A percentile compares a stretch with the other conserved stretches of the same genome.
Evolutionary conservation across 92 coral and sea anemone species (phyloP).

Genomic region (Epizoanthus stellaris): DNA sequence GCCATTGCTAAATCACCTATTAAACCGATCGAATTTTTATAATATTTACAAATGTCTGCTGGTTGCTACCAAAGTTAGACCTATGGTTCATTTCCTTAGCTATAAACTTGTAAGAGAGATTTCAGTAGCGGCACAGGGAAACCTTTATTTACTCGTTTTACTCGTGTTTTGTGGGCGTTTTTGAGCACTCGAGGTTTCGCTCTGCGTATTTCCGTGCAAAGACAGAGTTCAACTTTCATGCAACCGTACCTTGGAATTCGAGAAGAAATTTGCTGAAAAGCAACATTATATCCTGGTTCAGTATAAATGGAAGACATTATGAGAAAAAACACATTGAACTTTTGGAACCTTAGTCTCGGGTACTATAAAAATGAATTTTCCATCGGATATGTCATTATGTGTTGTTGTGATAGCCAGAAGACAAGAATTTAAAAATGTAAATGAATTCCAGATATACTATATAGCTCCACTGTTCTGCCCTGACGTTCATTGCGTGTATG

Average conservation of each 20-base stretch:
- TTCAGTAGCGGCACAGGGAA: not conserved
- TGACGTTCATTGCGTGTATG: not conserved
- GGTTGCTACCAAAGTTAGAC: not conserved
- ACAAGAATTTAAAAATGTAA: no score
- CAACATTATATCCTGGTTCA: not conserved
- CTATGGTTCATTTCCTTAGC: slow-evolving; percentile 14
- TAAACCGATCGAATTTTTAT: slow-evolving; percentile 1
- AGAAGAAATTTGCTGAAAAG: not conserved
- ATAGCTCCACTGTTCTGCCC: not conserved
- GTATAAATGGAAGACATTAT: not conserved
- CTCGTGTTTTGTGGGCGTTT: slow-evolving; percentile 16
- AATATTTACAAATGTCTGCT: not conserved
- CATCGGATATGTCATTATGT: no score
- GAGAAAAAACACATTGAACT: not conserved
- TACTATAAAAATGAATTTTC: no score
- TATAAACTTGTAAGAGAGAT: not conserved
- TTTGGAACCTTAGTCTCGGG: no score
- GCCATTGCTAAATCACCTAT: not conserved
- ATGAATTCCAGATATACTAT: not conserved
- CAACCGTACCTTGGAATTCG: not conserved
- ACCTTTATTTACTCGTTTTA: not conserved
- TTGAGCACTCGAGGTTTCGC: not conserved
- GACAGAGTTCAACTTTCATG: not conserved
- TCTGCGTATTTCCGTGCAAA: not conserved
- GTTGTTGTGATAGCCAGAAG: no score